Evolutionary conservation across 2,113 vertebrate species (phyloP).

Genomic region (Spheniscus mendiculus): DNA sequence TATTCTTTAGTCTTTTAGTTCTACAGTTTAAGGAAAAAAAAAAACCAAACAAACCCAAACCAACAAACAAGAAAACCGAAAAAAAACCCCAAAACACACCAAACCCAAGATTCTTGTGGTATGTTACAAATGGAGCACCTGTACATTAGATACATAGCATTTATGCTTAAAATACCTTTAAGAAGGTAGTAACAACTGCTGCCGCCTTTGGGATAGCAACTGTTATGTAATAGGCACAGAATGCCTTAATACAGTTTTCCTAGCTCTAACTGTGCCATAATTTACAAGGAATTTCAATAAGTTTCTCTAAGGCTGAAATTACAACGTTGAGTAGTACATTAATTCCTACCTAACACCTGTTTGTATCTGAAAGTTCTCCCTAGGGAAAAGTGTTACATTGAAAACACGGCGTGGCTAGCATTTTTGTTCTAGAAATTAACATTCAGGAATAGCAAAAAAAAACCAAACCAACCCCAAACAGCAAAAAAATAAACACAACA

Average conservation of each 20-base stretch:
- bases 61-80: no score
- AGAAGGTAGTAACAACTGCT: background rate
- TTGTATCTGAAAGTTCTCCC: background rate
- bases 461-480: no score
- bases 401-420: background rate
- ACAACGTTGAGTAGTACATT: background rate
- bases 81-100: background rate
- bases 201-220: background rate
- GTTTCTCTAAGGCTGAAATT: background rate
- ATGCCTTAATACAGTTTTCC: background rate
- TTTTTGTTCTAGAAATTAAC: background rate
- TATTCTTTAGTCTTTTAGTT: background rate
- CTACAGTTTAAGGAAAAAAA: background rate
- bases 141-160: background rate
- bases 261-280: background rate
- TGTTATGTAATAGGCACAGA: accelerated
- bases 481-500: background rate
- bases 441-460: background rate
- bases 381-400: background rate
- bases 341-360: background rate
- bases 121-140: background rate
- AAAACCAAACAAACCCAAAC: no score
- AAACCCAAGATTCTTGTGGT: background rate
- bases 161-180: background rate
- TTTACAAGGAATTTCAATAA: background rate